phyloP scores from a whole-genome alignment of 2,888 invertebrate species.

The Erynnis tages region DNA sequence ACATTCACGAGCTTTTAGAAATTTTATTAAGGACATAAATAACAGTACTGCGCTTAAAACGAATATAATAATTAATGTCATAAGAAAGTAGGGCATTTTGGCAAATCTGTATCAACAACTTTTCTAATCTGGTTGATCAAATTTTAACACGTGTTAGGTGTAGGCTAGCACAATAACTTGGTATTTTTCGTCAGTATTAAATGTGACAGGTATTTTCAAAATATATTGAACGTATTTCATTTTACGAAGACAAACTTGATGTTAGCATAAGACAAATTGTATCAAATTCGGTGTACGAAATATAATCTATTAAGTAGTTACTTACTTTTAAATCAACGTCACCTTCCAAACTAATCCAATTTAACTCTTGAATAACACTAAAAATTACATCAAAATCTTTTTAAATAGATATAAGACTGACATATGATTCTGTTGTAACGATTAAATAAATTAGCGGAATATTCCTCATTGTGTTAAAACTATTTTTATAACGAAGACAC shows the following conservation, averaged over 20 bases:
- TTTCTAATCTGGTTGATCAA: too few species aligned
- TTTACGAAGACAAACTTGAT: slow-evolving; percentile 59
- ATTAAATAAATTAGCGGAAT: slow-evolving; percentile 30
- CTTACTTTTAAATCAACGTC: too few species aligned
- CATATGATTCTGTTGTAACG: slow-evolving; percentile 59
- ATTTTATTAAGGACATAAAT: too few species aligned
- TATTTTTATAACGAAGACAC: slow-evolving; percentile 61
- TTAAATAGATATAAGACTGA: slow-evolving; percentile 77
- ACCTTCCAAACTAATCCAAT: too few species aligned
- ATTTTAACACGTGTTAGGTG: too few species aligned
- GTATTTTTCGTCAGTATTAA: slow-evolving; percentile 75
- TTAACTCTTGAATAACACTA: background rate
- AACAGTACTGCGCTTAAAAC: too few species aligned
- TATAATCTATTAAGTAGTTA: too few species aligned
- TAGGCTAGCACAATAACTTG: too few species aligned
- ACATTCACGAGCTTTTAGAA: slow-evolving; percentile 42
- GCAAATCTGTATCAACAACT: too few species aligned
- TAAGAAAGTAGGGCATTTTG: too few species aligned
- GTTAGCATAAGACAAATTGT: slow-evolving; percentile 60
- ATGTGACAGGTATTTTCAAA: slow-evolving; percentile 55
- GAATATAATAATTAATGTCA: too few species aligned
- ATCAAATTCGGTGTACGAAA: slow-evolving; percentile 54
- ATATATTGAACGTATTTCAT: slow-evolving; percentile 56
- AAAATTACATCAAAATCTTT: slow-evolving; percentile 36
- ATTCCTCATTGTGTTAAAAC: slow-evolving; percentile 28